A percentile compares a stretch with the other conserved stretches of the same genome.
These are phyloP conservation scores for Oreohelix idahoensis DNA, from an alignment of 1,140 invertebrate species.

Conservation along the genomic window DNA sequence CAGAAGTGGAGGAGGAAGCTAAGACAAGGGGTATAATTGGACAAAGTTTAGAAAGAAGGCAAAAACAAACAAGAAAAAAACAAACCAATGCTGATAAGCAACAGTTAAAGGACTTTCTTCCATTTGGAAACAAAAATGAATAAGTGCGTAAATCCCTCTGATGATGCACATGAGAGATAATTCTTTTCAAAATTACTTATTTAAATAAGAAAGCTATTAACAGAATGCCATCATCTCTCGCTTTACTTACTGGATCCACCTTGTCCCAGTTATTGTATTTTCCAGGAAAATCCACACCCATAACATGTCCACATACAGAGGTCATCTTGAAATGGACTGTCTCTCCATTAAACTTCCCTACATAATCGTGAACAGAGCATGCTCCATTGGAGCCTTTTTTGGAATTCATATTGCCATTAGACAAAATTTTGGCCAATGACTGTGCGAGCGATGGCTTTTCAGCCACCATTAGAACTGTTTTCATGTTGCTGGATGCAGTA, in stretches of 20 bases:
- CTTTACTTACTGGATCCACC: slow-evolving; percentile 89
- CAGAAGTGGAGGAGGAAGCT: too few species aligned
- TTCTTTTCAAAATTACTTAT: too few species aligned
- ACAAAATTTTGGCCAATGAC: slow-evolving; percentile 94
- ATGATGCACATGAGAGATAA: too few species aligned
- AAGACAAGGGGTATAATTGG: too few species aligned
- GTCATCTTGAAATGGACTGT: slow-evolving; percentile 92
- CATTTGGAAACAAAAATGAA: too few species aligned
- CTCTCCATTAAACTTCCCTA: slow-evolving; percentile 79
- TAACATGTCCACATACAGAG: slow-evolving; percentile 98
- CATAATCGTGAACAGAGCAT: slow-evolving; percentile 95
- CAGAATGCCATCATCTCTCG: background rate
- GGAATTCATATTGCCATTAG: slow-evolving; percentile 85
- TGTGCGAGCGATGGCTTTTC: slow-evolving; percentile 98
- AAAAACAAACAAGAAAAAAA: too few species aligned
- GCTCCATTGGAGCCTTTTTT: slow-evolving; percentile 93
- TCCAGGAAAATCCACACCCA: slow-evolving; percentile 93
- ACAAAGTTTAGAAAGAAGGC: too few species aligned
- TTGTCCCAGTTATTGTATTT: slow-evolving; percentile 99
- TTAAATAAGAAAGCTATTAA: too few species aligned
- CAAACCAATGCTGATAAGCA: too few species aligned
- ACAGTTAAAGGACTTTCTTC: too few species aligned
- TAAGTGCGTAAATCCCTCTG: too few species aligned
- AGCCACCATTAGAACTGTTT: slow-evolving; percentile 97
- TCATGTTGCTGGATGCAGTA: slow-evolving; percentile 74